Base-by-base conservation (phyloP, 2,113 vertebrate genomes). In the Salvelinus sp. region DNA sequence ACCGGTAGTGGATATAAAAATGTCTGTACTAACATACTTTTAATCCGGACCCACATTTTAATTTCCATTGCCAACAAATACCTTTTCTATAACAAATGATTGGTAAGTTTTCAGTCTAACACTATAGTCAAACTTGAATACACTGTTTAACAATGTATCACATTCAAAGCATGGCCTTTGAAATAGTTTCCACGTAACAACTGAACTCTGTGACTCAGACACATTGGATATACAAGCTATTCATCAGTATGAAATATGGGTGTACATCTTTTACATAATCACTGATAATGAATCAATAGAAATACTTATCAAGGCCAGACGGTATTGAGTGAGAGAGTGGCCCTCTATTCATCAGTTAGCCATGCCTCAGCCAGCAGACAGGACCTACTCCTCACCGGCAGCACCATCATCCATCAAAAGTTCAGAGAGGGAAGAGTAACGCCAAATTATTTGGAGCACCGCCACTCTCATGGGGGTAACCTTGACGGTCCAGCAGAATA, bases 341-440 rank as follows among this genome's bases (percentile, higher is more conserved):
- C 74, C 83, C 76, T 79, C 85, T 77, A 79, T 77, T 81, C 88
- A 90, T 91, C 88, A 78, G 82, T 90, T 89, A 87, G 89, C 79
- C 74, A 69, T 70, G 84, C 82, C 84, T 88, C 79, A 25, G 86
- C 86, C 74, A 77, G 79, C 74, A 77, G 88, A 87, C 86, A 86
- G 85, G 79, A 75, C 72, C 83, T 76, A 70, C 76, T 57, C 85
- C 73, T 79, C 30, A 73, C 23, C 22, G 80, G 79, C 70, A 86
- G 83, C 25, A 62, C 73, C 86, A 54, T 80, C 88, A 91, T 92
- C 83, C 85, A 91, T 91, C 89, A 91, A 87, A 90, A 91, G 88
- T 90, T 90, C 85, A 82, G 48, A 87, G 83, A 82, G 73, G 16
- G 14, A 70, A 83, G 48, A 78, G 60, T 71, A 72, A 82, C 6